Evolutionary conservation across 2,888 invertebrate species (phyloP).

Genomic region (Pterostichus niger): DNA sequence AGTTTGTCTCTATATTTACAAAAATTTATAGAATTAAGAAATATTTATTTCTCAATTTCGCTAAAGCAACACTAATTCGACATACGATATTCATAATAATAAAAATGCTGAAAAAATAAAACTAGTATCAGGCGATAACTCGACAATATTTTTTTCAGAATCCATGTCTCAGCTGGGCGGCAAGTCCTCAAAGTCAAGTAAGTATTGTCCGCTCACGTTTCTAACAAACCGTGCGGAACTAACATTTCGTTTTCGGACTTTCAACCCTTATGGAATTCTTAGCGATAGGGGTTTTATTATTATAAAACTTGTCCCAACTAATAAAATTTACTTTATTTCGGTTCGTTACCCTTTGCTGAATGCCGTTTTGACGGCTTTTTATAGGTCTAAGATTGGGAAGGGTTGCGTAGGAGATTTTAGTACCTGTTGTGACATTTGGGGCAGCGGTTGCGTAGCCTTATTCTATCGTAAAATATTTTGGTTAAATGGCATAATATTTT

Average conservation of each 20-base stretch:
- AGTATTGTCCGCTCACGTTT: slow-evolving; percentile 38
- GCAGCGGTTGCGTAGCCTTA: slow-evolving; percentile 4
- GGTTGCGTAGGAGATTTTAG: slow-evolving; percentile 42
- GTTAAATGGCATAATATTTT: slow-evolving; percentile 36
- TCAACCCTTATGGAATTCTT: slow-evolving; percentile 49
- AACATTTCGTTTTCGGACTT: slow-evolving; percentile 25
- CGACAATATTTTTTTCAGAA: not conserved
- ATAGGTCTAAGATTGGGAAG: slow-evolving; percentile 18
- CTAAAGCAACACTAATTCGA: too few species aligned
- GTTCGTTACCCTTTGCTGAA: slow-evolving; percentile 52
- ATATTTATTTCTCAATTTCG: too few species aligned
- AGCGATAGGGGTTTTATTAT: slow-evolving; percentile 49
- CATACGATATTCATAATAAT: too few species aligned
- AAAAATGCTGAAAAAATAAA: not conserved
- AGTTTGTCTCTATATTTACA: too few species aligned
- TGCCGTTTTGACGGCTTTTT: slow-evolving; percentile 29
- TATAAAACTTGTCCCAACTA: slow-evolving; percentile 56
- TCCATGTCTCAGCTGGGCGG: slow-evolving; percentile 2
- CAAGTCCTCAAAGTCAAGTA: slow-evolving; percentile 29
- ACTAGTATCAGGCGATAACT: not conserved
- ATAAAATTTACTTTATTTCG: slow-evolving; percentile 58
- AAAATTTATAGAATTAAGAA: too few species aligned
- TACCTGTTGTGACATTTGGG: slow-evolving; percentile 45
- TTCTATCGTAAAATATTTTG: slow-evolving; percentile 39
- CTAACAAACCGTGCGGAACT: slow-evolving; percentile 37